These are phyloP conservation scores for Conomelus anceps DNA, from an alignment of 2,888 invertebrate genomes.

Conservation along the genomic window DNA sequence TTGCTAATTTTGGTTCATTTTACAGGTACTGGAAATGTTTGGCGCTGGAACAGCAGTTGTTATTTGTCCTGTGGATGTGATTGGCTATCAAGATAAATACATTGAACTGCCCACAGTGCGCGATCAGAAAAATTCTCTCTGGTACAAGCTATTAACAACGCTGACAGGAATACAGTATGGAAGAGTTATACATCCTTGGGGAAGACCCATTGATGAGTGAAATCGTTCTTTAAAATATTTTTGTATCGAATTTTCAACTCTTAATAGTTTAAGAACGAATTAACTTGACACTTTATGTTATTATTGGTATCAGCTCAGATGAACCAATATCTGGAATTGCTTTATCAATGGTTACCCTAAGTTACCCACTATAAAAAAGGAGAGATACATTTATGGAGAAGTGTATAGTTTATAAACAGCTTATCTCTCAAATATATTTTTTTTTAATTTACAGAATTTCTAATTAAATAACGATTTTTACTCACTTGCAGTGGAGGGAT, in stretches of 20 bases:
- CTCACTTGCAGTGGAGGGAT: too few species aligned
- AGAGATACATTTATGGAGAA: background rate
- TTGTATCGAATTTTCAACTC: too few species aligned
- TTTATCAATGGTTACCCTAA: too few species aligned
- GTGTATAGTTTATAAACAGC: too few species aligned
- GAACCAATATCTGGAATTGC: too few species aligned
- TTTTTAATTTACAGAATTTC: too few species aligned
- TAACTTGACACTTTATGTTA: too few species aligned
- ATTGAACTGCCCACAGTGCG: constrained; percentile 67
- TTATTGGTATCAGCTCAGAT: too few species aligned
- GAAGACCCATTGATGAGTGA: constrained; percentile 53
- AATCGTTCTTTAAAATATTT: background rate
- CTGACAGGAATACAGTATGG: constrained; percentile 89
- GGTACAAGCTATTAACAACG: constrained; percentile 63
- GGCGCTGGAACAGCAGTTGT: constrained; percentile 97
- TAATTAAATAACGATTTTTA: too few species aligned
- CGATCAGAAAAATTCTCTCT: constrained; percentile 63
- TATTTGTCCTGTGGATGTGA: constrained; percentile 83
- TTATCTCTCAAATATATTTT: too few species aligned
- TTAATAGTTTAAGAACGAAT: too few species aligned
- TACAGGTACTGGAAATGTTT: constrained; percentile 88
- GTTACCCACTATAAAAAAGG: background rate
- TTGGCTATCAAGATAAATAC: constrained; percentile 65
- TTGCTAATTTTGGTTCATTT: constrained; percentile 33
- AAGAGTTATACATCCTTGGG: constrained; percentile 74